phyloP scores from a whole-genome alignment of 2,797 vertebrate species.

The Falco novaeseelandiae region DNA sequence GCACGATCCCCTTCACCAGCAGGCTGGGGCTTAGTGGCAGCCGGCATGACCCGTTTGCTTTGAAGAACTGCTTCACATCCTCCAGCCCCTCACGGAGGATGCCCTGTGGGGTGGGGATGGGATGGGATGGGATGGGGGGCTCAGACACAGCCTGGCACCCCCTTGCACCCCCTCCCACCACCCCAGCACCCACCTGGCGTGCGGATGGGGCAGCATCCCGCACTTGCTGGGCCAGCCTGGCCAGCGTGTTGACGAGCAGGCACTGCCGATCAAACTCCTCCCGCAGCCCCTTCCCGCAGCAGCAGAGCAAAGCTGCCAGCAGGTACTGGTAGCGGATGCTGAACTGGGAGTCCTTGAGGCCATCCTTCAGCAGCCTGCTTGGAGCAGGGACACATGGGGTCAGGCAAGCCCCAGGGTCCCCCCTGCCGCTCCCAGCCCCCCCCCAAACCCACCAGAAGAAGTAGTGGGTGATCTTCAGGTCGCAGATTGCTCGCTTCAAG shows the following conservation, averaged over 20 bases:
- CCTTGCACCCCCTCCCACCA: rapidly evolving
- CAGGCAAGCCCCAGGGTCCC: rapidly evolving
- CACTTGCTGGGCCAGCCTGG: constrained; percentile 88
- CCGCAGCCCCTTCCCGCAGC: constrained; percentile 88
- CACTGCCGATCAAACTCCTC: constrained; percentile 94
- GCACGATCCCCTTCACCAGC: constrained; percentile 89
- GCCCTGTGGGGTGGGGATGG: constrained; percentile 64
- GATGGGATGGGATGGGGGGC: not conserved
- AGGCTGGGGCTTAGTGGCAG: constrained; percentile 92
- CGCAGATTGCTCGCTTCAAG: constrained; percentile 89
- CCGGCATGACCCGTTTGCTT: constrained; percentile 86
- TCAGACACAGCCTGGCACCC: not conserved
- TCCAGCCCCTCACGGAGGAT: constrained; percentile 88
- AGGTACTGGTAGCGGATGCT: constrained; percentile 93
- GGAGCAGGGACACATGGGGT: rapidly evolving
- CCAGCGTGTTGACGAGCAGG: constrained; percentile 88
- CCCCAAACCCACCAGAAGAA: constrained; percentile 88
- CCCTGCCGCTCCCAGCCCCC: rapidly evolving
- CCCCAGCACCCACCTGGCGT: constrained; percentile 81
- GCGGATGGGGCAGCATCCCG: constrained; percentile 85
- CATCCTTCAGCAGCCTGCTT: constrained; percentile 91
- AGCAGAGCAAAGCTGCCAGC: constrained; percentile 93
- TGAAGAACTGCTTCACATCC: constrained; percentile 90
- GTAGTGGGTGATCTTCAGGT: constrained; percentile 91
- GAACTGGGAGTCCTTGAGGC: constrained; percentile 95